Evolutionary conservation across 1,140 invertebrate species (phyloP), one percentile per base, ranked within the genome.

Genomic region (Planococcus citri): DNA sequence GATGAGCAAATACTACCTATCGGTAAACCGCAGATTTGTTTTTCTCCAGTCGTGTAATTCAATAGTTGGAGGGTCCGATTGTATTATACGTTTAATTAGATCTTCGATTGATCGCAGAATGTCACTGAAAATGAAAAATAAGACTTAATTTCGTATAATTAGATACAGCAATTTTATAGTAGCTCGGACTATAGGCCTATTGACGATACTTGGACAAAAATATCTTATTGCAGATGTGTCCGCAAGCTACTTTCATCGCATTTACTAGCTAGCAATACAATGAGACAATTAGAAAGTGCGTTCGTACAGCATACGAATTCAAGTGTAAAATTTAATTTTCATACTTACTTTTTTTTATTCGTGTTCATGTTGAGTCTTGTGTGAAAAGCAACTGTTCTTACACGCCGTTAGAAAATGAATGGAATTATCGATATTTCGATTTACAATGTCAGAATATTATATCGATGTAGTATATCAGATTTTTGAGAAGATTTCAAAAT

Each of bases 281-380:
- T 3, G 6, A n/a, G 17, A 51, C 12, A 33, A 51, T 17, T 20
- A 51, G 41, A 64, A 64, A 64, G 60, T 64, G 22, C 10, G 20
- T 12, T 4, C 10, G 24, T 17, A 24, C 3, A 60, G 57, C 6
- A 60, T 6, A 21, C 10, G 60, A 64, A 64, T 64, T 25, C 22
- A 1, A 64, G 20, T 25, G 10, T 64, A 27, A 64, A 64, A 64
- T 51, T 14, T 24, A 20, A 64, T 17, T 64, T 22, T 27, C 22
- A 27, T 25, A 64, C 60, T 64, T 64, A 64, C 60, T 64, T 21
- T 64, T 17, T 64, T 64, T 64, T 64, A 22, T 4, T 25, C 60
- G 60, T 14, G 17, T 64, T 27, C 60, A 64, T 64, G 41, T 51
- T n/a, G n/a, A 14, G 3, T 51, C 41, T 51, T 51, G 41, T n/a